Base-by-base conservation (phyloP, 2,888 invertebrate genomes). In the Brachyopa scutellaris region DNA sequence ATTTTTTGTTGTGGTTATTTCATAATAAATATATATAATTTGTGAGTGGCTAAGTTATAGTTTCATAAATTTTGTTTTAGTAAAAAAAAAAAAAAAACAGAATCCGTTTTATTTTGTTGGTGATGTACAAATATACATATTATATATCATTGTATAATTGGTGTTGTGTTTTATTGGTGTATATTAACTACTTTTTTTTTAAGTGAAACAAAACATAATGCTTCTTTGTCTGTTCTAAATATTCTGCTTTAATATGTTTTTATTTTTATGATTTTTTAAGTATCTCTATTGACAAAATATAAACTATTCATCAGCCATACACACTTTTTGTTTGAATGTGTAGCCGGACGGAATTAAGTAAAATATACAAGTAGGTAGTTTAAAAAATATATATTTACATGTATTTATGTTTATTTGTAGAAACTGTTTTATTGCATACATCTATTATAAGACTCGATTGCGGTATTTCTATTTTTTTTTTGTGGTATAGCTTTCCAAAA, bases 271-370 rank as follows among this genome's bases (percentile, higher is more conserved):
- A 21, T 8, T 40, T 42, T 8, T 67, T 67, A 42, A 2, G 13
- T 23, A 40, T n/a, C 11, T 6, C 11, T 11, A 9, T 15, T 59
- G 70, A 55, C 72, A 77, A 72, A 77, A 72, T 61, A 55, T 66
- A 72, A 77, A 66, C 64, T 69, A 51, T 64, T 51, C 42, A 69
- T 38, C n/a, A 6, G 74, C n/a, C 42, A 33, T 53, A 55, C 40
- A 67, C 66, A 61, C 38, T 49, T 62, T 57, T 26, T 31, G 26
- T 47, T 66, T 77, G 55, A 70, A 82, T 66, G 62, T 70, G 40
- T 76, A 40, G 53, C 82, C 82, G 82, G 82, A 82, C 82, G 82
- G 82, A 82, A 67, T 82, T 82, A 59, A 66, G 76, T 82, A 72
- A 77, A 77, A 82, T 69, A 77, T 76, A 80, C 69, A 82, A 82